These are phyloP conservation scores for Bellardia bayeri DNA, from an alignment of 2,888 invertebrate species.

Conservation along the genomic window DNA sequence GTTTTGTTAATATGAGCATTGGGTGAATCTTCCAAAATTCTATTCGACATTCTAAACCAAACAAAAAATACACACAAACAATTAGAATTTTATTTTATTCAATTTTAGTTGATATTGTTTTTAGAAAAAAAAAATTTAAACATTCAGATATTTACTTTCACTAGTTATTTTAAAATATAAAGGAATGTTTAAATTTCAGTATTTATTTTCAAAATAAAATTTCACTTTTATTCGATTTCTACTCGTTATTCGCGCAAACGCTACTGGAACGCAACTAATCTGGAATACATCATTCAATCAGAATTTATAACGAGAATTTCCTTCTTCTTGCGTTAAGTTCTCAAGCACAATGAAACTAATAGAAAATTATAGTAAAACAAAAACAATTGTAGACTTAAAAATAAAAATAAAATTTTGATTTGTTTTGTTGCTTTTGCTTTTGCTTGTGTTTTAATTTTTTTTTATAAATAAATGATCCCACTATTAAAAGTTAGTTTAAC, in stretches of 20 bases:
- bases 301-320: constrained; percentile 83
- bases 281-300: constrained; percentile 80
- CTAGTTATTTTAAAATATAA: constrained; percentile 36
- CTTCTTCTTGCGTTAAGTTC: constrained; percentile 61
- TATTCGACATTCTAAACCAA: constrained; percentile 80
- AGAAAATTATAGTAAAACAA: constrained; percentile 31
- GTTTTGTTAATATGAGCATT: constrained; percentile 93
- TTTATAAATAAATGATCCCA: constrained; percentile 54
- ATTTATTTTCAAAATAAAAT: constrained; percentile 34
- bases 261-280: constrained; percentile 83
- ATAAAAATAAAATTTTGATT: constrained; percentile 44
- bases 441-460: not conserved
- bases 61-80: constrained; percentile 29
- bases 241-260: constrained; percentile 79
- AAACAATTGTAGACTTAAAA: constrained; percentile 12
- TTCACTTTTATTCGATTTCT: constrained; percentile 34
- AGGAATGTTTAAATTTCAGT: constrained; percentile 57
- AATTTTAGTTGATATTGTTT: constrained; percentile 7
- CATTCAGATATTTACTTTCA: constrained; percentile 60
- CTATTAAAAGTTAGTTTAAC: constrained; percentile 52
- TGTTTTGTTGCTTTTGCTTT: constrained; percentile 20
- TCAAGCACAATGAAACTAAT: constrained; percentile 60
- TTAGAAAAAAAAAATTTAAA: not conserved
- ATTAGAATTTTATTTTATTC: constrained; percentile 35
- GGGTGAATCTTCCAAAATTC: constrained; percentile 89